phyloP scores from a whole-genome alignment of 35 echinoderm and acorn worm species.

The Apostichopus californicus region DNA sequence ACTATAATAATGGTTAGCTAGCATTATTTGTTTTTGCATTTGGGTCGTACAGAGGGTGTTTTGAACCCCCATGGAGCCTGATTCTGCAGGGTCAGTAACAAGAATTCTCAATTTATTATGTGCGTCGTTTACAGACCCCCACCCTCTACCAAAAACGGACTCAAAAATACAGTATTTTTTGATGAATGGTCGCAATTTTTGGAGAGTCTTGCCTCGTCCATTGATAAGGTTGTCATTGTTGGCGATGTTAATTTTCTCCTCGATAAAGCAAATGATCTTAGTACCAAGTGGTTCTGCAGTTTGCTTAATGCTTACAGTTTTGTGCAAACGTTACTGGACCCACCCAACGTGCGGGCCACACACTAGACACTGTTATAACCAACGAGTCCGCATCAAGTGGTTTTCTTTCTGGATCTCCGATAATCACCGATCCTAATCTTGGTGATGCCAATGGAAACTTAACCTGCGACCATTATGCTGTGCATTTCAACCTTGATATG shows the following conservation, averaged over 20 bases:
- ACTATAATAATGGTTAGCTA: too few relatives aligned
- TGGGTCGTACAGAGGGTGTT: too few relatives aligned
- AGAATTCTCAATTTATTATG: not conserved
- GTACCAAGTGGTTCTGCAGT: not conserved
- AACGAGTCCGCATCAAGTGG: not conserved
- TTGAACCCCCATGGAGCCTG: too few relatives aligned
- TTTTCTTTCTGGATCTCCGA: conserved; percentile 6
- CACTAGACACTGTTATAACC: not conserved
- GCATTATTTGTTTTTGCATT: too few relatives aligned
- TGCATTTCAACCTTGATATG: not conserved
- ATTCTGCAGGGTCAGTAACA: not conserved
- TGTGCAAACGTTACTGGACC: not conserved
- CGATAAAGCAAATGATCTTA: not conserved
- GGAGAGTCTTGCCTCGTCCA: not conserved
- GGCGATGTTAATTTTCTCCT: not conserved
- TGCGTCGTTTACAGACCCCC: not conserved
- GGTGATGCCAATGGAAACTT: conserved; percentile 16
- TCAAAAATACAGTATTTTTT: not conserved
- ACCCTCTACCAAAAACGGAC: not conserved
- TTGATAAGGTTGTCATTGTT: not conserved
- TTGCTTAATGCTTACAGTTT: not conserved
- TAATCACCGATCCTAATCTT: conserved; percentile 12
- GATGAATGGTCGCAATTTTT: not conserved
- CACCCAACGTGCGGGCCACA: not conserved
- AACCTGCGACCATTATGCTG: conserved; percentile 18